Evolutionary conservation across 2,113 vertebrate species (phyloP).

Genomic region (Lipotes vexillifer): DNA sequence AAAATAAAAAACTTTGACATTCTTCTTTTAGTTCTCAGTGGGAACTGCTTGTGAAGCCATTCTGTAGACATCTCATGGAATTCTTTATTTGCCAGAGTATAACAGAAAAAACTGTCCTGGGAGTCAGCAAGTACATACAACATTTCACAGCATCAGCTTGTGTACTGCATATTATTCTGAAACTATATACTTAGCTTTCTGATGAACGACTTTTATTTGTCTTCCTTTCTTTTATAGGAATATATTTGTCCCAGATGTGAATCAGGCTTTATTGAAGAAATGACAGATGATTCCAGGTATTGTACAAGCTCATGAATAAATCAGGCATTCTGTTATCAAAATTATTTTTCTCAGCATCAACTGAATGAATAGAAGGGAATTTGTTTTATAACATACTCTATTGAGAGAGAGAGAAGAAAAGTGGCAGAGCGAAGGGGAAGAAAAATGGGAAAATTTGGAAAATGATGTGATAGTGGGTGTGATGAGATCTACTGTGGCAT

Average conservation of each 20-base stretch:
- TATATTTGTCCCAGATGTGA: constrained; percentile 95
- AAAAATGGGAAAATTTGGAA: not conserved
- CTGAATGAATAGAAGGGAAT: constrained; percentile 22
- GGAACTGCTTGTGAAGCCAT: not conserved
- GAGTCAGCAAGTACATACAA: not conserved
- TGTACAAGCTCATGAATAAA: not conserved
- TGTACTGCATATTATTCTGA: not conserved
- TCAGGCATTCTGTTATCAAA: not conserved
- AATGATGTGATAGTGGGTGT: not conserved
- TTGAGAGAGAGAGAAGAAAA: not conserved
- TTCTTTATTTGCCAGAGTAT: constrained; percentile 17
- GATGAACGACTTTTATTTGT: not conserved
- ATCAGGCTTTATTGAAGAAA: constrained; percentile 96
- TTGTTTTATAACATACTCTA: constrained; percentile 1
- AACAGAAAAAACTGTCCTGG: not conserved
- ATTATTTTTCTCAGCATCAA: not conserved
- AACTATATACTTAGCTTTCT: not conserved
- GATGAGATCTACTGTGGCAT: not conserved
- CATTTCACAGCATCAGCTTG: not conserved
- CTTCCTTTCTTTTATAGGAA: constrained; percentile 82
- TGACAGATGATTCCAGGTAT: constrained; percentile 96
- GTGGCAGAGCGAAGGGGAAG: not conserved
- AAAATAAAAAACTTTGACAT: not conserved
- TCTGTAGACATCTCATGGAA: not conserved
- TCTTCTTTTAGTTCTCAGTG: not conserved